Evolutionary conservation across 2,888 invertebrate genomes (phyloP), one percentile per base, ranked within the genome.

Genomic region (Magallana nippona): DNA sequence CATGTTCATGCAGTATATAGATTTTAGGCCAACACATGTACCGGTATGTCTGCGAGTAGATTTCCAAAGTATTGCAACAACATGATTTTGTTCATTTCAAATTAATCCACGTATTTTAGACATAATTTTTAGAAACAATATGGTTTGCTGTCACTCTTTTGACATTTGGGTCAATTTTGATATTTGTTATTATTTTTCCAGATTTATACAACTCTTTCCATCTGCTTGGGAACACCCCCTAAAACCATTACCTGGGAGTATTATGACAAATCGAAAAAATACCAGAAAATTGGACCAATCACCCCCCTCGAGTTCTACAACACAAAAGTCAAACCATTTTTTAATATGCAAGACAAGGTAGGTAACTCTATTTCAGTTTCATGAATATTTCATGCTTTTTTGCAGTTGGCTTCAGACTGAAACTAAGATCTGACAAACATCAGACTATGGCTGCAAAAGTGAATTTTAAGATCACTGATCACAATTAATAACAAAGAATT

Each of bases 301-400:
- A 96, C 96, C 0, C 97, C 98, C 0, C 93, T 96, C 57, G 96
- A 97, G 83, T 98, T 98, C 94, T 98, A 98, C 93, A 95, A 96
- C 81, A 95, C 96, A 63, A 96, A 96, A 91, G 96, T 98, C 0
- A 96, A 97, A 86, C 96, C 97, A 62, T 0, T 94, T 96, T 80
- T 98, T 93, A 96, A 98, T 94, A 96, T 98, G 0, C 96, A 97
- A 89, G 96, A 97, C 89, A 97, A 98, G 96, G 97, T 96, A 1
- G 17, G 63, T 63, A 8, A 2, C 5, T 22, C 2, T 22, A 13
- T n/a, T 17, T 60, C 27, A 17, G n/a, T 8, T 17, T 60, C 19
- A n/a, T 8, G 5, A n/a, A 60, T 44, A 44, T 44, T 5, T 44
- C 8, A 44, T 44, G 44, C 44, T 8, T 44, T 44, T 8, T 44